phyloP scores from a whole-genome alignment of 2,888 invertebrate species.

The Cacoxenus indagator region DNA sequence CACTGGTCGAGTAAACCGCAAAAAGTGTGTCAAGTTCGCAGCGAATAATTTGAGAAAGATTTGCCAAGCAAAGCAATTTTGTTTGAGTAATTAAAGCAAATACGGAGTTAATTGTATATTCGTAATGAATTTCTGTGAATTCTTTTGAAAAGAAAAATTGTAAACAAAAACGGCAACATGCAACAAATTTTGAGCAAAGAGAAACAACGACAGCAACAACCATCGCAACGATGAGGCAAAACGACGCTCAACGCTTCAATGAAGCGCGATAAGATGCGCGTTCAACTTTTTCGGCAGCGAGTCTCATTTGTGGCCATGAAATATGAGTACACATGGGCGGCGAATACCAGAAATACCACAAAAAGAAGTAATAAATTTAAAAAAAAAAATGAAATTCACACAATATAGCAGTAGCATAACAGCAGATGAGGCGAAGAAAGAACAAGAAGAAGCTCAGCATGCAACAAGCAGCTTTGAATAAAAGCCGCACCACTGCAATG shows the following conservation, averaged over 20 bases:
- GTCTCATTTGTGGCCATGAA: background rate
- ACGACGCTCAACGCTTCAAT: constrained; percentile 59
- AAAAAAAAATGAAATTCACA: constrained; percentile 9
- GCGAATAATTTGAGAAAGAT: too few relatives aligned
- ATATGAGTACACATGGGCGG: constrained; percentile 10
- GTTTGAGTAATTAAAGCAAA: too few relatives aligned
- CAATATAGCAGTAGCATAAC: too few relatives aligned
- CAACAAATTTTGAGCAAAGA: background rate
- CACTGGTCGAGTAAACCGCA: too few relatives aligned
- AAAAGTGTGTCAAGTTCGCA: too few relatives aligned
- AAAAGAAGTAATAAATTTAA: constrained; percentile 8
- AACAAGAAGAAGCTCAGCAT: too few relatives aligned
- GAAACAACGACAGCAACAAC: background rate
- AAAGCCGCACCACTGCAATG: background rate
- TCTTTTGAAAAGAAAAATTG: too few relatives aligned
- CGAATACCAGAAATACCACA: background rate
- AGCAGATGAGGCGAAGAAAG: too few relatives aligned
- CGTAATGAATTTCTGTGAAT: too few relatives aligned
- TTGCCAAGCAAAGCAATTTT: too few relatives aligned
- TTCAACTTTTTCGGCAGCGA: background rate
- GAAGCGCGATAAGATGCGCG: constrained; percentile 42
- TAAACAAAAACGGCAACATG: background rate
- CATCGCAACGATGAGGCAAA: constrained; percentile 38
- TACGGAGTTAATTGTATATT: too few relatives aligned
- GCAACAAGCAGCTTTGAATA: background rate